Evolutionary conservation across 2,888 invertebrate genomes (phyloP).

Genomic region (Drosophila merina): DNA sequence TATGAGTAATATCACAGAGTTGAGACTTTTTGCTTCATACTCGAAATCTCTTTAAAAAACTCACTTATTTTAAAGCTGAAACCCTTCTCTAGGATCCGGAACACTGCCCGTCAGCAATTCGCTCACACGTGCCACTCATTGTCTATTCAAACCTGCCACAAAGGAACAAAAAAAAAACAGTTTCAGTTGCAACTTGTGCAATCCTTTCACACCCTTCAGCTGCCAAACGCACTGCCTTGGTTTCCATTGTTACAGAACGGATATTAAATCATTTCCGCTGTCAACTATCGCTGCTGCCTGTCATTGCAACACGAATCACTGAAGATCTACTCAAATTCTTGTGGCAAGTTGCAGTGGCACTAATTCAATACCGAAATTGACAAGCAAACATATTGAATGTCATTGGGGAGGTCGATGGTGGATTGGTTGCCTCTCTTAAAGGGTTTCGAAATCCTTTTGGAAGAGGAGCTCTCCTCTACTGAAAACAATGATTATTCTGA

Average conservation of each 20-base stretch:
- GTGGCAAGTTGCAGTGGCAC: slow-evolving; percentile 18
- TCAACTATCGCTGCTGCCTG: slow-evolving; percentile 49
- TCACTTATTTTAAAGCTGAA: background rate
- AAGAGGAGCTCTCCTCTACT: too few relatives aligned
- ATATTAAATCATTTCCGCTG: slow-evolving; percentile 75
- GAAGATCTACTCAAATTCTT: slow-evolving; percentile 9
- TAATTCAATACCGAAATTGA: slow-evolving; percentile 10
- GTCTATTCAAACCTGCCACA: slow-evolving; percentile 15
- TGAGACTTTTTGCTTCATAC: background rate
- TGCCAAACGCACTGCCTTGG: slow-evolving; percentile 35
- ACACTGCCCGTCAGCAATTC: slow-evolving; percentile 1
- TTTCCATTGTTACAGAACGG: slow-evolving; percentile 49
- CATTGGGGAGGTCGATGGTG: too few relatives aligned
- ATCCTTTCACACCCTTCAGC: slow-evolving; percentile 22
- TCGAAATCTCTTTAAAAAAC: background rate
- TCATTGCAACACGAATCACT: slow-evolving; percentile 7
- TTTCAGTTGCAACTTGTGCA: slow-evolving; percentile 34
- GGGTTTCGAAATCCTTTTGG: background rate
- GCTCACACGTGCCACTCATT: background rate
- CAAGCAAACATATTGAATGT: too few relatives aligned
- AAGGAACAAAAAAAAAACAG: slow-evolving; percentile 6
- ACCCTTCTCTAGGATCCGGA: too few relatives aligned
- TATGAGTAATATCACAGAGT: slow-evolving; percentile 20
- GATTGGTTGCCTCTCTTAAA: background rate
- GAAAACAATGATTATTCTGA: background rate